Evolutionary conservation across 2,888 invertebrate species (phyloP), one percentile per base, ranked within the genome.

Genomic region (Drosophila koepferae): DNA sequence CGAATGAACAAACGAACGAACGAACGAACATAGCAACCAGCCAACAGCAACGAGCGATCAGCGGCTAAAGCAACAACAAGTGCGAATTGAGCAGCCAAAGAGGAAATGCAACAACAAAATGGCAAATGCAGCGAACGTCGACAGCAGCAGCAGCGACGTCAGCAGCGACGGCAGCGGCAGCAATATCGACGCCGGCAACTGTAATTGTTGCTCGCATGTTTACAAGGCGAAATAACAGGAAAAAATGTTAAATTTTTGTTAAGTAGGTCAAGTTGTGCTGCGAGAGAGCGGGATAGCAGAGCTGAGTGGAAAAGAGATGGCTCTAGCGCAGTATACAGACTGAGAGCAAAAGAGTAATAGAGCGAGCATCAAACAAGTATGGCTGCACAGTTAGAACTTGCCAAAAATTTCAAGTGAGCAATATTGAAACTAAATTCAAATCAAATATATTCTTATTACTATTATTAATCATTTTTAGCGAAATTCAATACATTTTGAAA

Each of bases 141-240:
- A 49, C 76, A 36, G 10, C 51, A 41, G 40, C 72, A 38, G 49
- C 55, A 49, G 48, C 28, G 59, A 55, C 58, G 63, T 60, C 63
- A 69, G 34, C 65, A 46, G 63, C 38, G 51, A 41, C 58, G 60
- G 55, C 70, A 18, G 48, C 53, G 34, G 43, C 58, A 58, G 49
- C 71, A 58, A 63, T 74, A 74, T 80, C 83, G 82, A 76, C 73
- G 72, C 82, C 82, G 82, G 76, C 82, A 89, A 90, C 91, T 88
- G 87, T 87, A 91, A 91, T 92, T 85, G 81, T 73, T 86, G 86
- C 84, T 81, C 81, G 74, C 75, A 81, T 84, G 84, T 89, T 89
- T 87, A 89, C 84, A 80, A 90, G 81, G 89, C 88, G 76, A 90
- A 91, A 92, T 92, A 92, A 92, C 92, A 91, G 93, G 91, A 92